Base-by-base conservation (phyloP, 2,888 invertebrate species). In the Chouioia cunea region DNA sequence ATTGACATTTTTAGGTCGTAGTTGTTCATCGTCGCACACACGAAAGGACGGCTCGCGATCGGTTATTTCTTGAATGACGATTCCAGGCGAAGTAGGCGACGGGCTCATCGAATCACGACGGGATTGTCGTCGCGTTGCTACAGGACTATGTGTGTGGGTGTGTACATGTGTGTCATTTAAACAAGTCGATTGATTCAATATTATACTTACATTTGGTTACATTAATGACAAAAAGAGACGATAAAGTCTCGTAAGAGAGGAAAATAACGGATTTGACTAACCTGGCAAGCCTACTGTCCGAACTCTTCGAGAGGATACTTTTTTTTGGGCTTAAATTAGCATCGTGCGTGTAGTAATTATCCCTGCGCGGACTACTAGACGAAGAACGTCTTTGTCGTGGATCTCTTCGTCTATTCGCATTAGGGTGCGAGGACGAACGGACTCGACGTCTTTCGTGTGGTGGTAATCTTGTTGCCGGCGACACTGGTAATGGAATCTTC, bases 401-500 rank as follows among this genome's bases (percentile, higher is more conserved):
- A 36, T 36, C 36, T 36, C 12, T 36, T 10, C 36, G 36, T 36
- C 36, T 12, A 16, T 20, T 50, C 10, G 0, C 36, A n/a, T 4
- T 54, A 0, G 73, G 80, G 18, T 80, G 80, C 1, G 80, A 80
- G 0, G 76, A 78, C 0, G 80, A 73, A 8, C 71, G 66, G 0
- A 20, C 44, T 57, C 70, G 59, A 14, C 73, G 62, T 2, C 52
- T 23, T 36, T 36, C 4, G 12, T 36, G 36, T 4, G 23, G 52
- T 18, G 86, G 84, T 77, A 85, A 83, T 67, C 81, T 81, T 1
- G 86, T 87, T 0, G 86, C 85, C 10, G 87, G 85, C 1, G 81
- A 79, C 14, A 88, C 84, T 0, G 87, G 86, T 18, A 89, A 78
- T 0, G 89, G 89, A 70, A 89, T 89, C 74, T 79, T 80, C 0